Conservation (phyloP, 1,140 invertebrate genomes). For the Bombus vancouverensis region DNA sequence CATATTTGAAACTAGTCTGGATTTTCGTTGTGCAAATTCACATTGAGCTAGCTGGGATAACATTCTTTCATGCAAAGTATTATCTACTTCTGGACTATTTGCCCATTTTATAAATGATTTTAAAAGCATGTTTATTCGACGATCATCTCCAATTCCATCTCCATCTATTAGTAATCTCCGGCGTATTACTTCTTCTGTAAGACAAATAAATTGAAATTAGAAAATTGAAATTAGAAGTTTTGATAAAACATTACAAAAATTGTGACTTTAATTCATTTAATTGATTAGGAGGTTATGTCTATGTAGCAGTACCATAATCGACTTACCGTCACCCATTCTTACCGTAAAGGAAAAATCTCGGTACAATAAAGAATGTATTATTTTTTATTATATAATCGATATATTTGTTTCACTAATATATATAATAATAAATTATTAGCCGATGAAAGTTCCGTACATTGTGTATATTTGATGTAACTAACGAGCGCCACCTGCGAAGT, state of each 20-base stretch:
- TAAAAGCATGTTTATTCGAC: slow-evolving; percentile 92
- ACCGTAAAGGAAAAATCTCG: too few relatives aligned
- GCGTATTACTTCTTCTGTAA: slow-evolving; percentile 95
- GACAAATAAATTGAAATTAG: neutral
- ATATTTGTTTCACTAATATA: neutral
- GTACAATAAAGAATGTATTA: neutral
- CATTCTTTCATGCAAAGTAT: slow-evolving; percentile 89
- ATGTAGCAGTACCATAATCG: neutral
- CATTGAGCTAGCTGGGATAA: slow-evolving; percentile 92
- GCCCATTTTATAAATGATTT: slow-evolving; percentile 96
- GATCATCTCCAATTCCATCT: slow-evolving; percentile 97
- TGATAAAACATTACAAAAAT: neutral
- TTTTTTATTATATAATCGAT: neutral
- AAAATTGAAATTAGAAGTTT: neutral
- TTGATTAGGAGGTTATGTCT: slow-evolving; percentile 1
- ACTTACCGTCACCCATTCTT: slow-evolving; percentile 53
- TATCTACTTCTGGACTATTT: slow-evolving; percentile 86
- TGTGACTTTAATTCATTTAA: neutral
- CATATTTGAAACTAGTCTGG: slow-evolving; percentile 90
- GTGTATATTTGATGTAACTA: neutral
- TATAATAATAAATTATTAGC: neutral
- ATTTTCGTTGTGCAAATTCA: slow-evolving; percentile 94
- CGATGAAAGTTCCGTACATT: neutral
- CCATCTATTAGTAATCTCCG: slow-evolving; percentile 95
- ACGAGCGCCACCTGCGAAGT: neutral